Conservation (phyloP, 64 coral and sea anemone genomes). For the Stylophora pistillata region DNA sequence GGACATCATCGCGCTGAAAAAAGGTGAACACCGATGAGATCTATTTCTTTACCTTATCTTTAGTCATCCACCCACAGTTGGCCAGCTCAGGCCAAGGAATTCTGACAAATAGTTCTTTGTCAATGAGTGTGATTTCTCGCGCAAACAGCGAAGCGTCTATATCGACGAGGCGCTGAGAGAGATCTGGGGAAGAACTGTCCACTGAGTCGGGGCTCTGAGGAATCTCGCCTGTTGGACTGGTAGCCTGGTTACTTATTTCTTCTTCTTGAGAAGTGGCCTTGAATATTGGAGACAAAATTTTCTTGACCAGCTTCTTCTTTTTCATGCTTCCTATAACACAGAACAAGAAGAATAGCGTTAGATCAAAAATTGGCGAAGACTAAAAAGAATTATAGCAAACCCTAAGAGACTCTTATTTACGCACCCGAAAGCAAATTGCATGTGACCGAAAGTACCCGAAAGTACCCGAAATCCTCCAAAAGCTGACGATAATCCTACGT, state of each 20-base stretch:
- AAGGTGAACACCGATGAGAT: not conserved
- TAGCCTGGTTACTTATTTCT: slow-evolving; percentile 46
- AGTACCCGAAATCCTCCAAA: too few relatives aligned
- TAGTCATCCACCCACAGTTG: slow-evolving; percentile 97
- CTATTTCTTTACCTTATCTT: slow-evolving; percentile 75
- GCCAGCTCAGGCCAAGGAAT: slow-evolving; percentile 91
- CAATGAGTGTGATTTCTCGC: slow-evolving; percentile 90
- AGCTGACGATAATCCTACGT: too few relatives aligned
- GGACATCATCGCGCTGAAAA: not conserved
- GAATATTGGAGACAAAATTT: slow-evolving; percentile 88
- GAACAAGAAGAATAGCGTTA: not conserved
- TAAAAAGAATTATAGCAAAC: too few relatives aligned
- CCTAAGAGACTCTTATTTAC: too few relatives aligned
- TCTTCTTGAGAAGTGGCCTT: slow-evolving; percentile 74
- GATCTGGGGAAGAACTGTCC: slow-evolving; percentile 41
- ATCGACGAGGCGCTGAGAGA: slow-evolving; percentile 65
- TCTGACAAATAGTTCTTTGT: slow-evolving; percentile 90
- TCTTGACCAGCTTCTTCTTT: slow-evolving; percentile 80
- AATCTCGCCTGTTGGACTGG: slow-evolving; percentile 69
- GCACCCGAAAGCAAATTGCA: too few relatives aligned
- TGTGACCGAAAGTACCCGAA: too few relatives aligned
- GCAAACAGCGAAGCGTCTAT: slow-evolving; percentile 73
- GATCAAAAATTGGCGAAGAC: not conserved
- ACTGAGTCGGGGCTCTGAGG: slow-evolving; percentile 47
- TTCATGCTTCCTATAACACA: slow-evolving; percentile 68